These are phyloP conservation scores for Labeo calbasu DNA, from an alignment of 2,797 vertebrate species.

Conservation along the genomic window DNA sequence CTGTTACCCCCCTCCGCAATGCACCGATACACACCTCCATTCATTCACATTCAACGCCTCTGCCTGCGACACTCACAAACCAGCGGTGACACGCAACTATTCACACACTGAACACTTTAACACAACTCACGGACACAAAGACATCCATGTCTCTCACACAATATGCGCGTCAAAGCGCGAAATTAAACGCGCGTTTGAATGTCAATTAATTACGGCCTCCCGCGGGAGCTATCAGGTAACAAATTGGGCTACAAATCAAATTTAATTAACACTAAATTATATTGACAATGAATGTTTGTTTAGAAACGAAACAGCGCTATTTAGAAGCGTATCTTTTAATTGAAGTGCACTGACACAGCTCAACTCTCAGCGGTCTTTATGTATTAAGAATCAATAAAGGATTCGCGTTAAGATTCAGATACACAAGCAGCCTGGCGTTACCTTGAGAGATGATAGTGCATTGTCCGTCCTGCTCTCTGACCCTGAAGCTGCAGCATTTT, in stretches of 20 bases:
- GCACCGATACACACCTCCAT: conserved; percentile 48
- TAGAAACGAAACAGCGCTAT: not conserved
- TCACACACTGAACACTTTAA: conserved; percentile 18
- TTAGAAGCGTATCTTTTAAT: not conserved
- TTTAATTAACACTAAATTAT: not conserved
- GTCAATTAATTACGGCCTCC: not conserved
- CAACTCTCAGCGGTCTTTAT: not conserved
- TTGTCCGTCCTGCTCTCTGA: conserved; percentile 79
- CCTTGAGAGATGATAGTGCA: conserved; percentile 81
- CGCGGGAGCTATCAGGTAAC: not conserved
- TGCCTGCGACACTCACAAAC: conserved; percentile 7
- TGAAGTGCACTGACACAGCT: conserved; percentile 4
- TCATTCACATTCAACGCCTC: conserved; percentile 57
- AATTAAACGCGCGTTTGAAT: not conserved
- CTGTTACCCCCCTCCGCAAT: conserved; percentile 51
- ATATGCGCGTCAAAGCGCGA: not conserved
- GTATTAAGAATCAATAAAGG: not conserved
- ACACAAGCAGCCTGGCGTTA: conserved; percentile 58
- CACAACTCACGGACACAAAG: conserved; percentile 37
- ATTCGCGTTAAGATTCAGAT: not conserved
- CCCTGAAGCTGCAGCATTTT: conserved; percentile 81
- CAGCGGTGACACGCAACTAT: conserved; percentile 21
- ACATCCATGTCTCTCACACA: not conserved
- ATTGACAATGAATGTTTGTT: not conserved
- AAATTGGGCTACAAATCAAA: not conserved